phyloP scores from a whole-genome alignment of 1,140 invertebrate species.

The Anoplolepis gracilipes region DNA sequence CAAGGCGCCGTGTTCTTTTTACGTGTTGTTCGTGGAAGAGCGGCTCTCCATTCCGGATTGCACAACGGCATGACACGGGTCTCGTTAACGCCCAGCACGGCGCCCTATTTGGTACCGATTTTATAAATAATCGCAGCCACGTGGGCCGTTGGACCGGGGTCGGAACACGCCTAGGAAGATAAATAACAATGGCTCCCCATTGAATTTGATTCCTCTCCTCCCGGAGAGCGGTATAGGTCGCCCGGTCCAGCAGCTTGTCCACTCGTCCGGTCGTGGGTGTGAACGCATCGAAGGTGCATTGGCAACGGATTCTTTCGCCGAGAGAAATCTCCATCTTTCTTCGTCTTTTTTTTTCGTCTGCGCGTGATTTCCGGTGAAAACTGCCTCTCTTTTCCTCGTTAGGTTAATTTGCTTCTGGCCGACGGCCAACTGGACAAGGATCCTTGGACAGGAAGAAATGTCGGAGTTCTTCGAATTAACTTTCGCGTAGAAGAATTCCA shows the following conservation, averaged over 20 bases:
- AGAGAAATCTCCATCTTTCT: conserved; percentile 52
- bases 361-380: conserved; percentile 70
- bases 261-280: conserved; percentile 64
- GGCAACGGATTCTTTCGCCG: conserved; percentile 64
- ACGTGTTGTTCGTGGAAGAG: conserved; percentile 57
- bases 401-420: conserved; percentile 78
- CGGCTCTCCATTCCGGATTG: conserved; percentile 55
- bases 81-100: conserved; percentile 70
- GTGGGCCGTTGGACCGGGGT: conserved; percentile 61
- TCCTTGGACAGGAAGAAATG: conserved; percentile 30
- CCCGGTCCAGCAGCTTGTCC: conserved; percentile 50
- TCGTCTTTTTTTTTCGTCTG: conserved; percentile 28
- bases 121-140: conserved; percentile 74
- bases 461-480: conserved; percentile 58
- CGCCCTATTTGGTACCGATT: conserved; percentile 73
- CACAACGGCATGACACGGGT: conserved; percentile 55
- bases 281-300: conserved; percentile 50
- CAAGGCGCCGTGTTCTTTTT: conserved; percentile 58
- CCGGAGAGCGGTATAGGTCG: not conserved
- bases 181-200: conserved; percentile 76
- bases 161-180: conserved; percentile 74
- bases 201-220: conserved; percentile 67
- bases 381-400: conserved; percentile 73
- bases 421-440: conserved; percentile 63
- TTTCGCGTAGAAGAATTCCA: conserved; percentile 56